These are phyloP conservation scores for Jaculus jaculus DNA, from an alignment of 2,113 vertebrate genomes.

Conservation along the genomic window DNA sequence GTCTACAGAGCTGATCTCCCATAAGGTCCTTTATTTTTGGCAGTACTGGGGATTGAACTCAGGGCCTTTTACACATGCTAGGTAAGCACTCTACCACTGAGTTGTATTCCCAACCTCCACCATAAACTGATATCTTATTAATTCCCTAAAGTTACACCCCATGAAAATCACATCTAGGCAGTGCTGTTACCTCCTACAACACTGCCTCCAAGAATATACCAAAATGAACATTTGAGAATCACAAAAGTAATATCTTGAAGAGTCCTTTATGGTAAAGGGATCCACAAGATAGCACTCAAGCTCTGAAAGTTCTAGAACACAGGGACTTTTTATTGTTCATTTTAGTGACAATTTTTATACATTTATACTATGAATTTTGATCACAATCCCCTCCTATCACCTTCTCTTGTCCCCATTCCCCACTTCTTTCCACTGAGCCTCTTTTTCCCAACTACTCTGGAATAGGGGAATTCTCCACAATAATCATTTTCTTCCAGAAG, in stretches of 20 bases:
- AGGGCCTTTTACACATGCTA: neutral
- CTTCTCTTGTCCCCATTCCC: too few species aligned
- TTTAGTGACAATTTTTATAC: too few species aligned
- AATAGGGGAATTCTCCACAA: neutral
- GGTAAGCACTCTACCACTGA: neutral
- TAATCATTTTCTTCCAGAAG: neutral
- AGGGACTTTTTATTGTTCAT: too few species aligned
- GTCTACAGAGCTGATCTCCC: neutral
- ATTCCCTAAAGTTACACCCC: neutral
- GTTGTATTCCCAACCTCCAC: neutral
- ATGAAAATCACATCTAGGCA: neutral
- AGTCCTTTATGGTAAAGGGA: neutral
- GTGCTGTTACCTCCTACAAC: slow-evolving; percentile 7
- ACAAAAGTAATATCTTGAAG: neutral
- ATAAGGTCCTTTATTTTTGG: neutral
- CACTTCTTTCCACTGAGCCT: too few species aligned
- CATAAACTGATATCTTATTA: neutral
- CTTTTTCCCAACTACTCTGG: too few species aligned
- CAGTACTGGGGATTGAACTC: neutral
- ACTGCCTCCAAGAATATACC: slow-evolving; percentile 2
- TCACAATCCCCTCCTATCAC: too few species aligned
- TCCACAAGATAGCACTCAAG: neutral
- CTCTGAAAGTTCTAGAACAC: neutral
- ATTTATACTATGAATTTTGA: too few species aligned
- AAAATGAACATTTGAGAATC: slow-evolving; percentile 4